Evolutionary conservation across 2,888 invertebrate genomes (phyloP), one percentile per base, ranked within the genome.

Genomic region (Penaeus monodon): DNA sequence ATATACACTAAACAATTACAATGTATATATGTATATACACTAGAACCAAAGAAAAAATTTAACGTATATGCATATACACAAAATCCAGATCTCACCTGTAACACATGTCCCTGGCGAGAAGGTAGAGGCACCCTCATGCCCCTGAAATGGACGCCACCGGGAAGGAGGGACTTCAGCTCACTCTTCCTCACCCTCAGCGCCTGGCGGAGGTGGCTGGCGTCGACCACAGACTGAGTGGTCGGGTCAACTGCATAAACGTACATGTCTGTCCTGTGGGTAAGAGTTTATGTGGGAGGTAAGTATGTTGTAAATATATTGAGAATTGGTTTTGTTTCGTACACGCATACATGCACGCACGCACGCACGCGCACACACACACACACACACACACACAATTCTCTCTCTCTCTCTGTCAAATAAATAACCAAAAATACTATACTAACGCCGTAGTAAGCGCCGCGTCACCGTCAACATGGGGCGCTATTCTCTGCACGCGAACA

Each of bases 171-270:
- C n/a, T 44, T 65, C 44, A 89, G 74, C 33, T 66, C 81, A 33
- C 73, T 65, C n/a, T 70, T 78, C 27, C 74, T 85, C 10, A 79
- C 65, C 49, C 86, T 86, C 63, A 90, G 77, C 14, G 88, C 77
- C 38, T 88, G 89, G 22, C 82, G 86, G 44, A 88, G 79, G 66
- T 57, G 78, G 20, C 96, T 96, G 94, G 96, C 96, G 91, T 96
- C 96, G 77, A 97, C 94, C 85, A 97, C 95, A 0, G 96, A 94
- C 91, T 97, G 97, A 10, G 96, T 94, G 90, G 95, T 93, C 1
- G 96, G 96, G 93, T 97, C 96, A 33, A 97, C 95, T 3, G 96
- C 97, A 91, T 97, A 97, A 88, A 97, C 94, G 91, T 96, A 97
- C 93, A 97, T 94, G 91, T 97, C 96, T 44, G 97, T 97, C 81